A percentile compares a stretch with the other conserved stretches of the same genome.
These are phyloP conservation scores for Macrotus californicus DNA, from an alignment of 2,113 vertebrate genomes.

Conservation along the genomic window DNA sequence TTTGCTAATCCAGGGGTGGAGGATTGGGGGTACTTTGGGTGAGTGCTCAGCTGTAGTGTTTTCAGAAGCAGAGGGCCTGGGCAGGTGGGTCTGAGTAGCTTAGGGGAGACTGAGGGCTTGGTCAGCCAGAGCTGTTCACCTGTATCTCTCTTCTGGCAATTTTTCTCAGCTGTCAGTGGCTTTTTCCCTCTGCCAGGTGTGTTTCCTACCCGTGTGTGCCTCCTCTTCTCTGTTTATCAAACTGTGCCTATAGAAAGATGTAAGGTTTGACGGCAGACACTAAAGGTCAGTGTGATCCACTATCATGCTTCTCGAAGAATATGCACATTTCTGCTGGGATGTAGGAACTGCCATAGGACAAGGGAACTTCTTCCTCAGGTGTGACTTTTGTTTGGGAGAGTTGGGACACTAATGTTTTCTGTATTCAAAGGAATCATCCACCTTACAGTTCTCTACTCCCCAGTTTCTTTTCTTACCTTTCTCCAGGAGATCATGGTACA, in stretches of 20 bases:
- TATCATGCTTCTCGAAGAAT: background rate
- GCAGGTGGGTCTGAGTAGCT: background rate
- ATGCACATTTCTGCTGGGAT: background rate
- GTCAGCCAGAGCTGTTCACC: background rate
- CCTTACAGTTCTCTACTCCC: background rate
- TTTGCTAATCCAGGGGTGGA: background rate
- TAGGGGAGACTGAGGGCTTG: background rate
- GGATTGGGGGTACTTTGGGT: too few relatives aligned
- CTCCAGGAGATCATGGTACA: background rate
- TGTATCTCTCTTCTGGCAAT: background rate
- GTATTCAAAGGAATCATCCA: background rate
- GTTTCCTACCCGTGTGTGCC: background rate
- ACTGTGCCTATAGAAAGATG: background rate
- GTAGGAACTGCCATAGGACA: background rate
- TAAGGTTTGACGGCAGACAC: background rate
- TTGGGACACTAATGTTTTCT: background rate
- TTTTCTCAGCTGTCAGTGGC: background rate
- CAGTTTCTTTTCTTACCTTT: background rate
- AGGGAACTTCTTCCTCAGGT: background rate
- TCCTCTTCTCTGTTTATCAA: background rate
- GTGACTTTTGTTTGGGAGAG: background rate
- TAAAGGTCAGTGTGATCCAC: background rate
- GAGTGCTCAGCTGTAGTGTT: background rate
- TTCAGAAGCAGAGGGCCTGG: background rate
- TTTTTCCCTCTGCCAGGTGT: background rate